These are phyloP conservation scores for Rhingia rostrata DNA, from an alignment of 2,888 invertebrate genomes.

Conservation along the genomic window DNA sequence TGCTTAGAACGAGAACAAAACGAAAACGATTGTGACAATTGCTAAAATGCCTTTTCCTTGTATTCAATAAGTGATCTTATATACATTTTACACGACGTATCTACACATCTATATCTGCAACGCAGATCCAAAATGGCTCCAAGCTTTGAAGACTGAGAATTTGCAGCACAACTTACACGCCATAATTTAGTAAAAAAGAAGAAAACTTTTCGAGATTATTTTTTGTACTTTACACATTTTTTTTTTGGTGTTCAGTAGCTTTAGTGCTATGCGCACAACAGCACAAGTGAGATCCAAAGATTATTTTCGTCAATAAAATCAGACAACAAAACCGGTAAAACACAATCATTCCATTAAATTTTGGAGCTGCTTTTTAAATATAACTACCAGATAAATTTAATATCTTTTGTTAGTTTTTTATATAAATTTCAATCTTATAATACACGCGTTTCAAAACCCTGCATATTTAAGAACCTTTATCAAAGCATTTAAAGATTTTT, in stretches of 20 bases:
- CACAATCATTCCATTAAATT: not conserved
- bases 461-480: not conserved
- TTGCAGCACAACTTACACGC: conserved; percentile 52
- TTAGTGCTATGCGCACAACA: too few relatives aligned
- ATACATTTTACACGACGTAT: conserved; percentile 38
- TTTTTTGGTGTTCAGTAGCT: not conserved
- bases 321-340: not conserved
- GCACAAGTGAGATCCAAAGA: not conserved
- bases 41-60: conserved; percentile 60
- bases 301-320: too few relatives aligned
- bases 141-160: conserved; percentile 67
- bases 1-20: conserved; percentile 25
- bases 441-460: not conserved
- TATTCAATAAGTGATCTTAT: conserved; percentile 53
- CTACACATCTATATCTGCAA: conserved; percentile 41
- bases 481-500: conserved; percentile 15
- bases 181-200: conserved; percentile 45
- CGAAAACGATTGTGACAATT: conserved; percentile 67
- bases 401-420: not conserved
- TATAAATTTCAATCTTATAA: not conserved
- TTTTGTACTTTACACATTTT: conserved; percentile 11
- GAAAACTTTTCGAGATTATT: conserved; percentile 32
- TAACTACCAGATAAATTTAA: not conserved
- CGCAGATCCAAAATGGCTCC: conserved; percentile 54
- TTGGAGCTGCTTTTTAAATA: conserved; percentile 1